Percentiles rank a stretch among this genome's conserved stretches.
These are phyloP conservation scores for Patella ulyssiponensis DNA, from an alignment of 2,888 invertebrate genomes.

Conservation along the genomic window DNA sequence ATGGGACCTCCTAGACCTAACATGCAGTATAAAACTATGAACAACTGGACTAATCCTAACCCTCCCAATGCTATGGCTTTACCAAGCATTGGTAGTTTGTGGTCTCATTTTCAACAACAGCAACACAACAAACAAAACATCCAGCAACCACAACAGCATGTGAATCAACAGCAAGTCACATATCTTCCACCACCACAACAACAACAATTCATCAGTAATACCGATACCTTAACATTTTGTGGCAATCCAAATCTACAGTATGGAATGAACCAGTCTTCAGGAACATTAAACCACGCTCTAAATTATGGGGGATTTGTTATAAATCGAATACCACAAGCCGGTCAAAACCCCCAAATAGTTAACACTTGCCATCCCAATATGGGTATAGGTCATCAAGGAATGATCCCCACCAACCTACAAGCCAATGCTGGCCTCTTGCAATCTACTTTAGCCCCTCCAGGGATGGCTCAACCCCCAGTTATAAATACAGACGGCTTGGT, in stretches of 20 bases:
- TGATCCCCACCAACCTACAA: neutral
- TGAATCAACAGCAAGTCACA: conserved; percentile 31
- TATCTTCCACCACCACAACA: conserved; percentile 40
- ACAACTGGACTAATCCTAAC: conserved; percentile 35
- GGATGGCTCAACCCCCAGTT: conserved; percentile 3
- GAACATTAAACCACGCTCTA: neutral
- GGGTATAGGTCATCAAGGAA: neutral
- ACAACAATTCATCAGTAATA: conserved; percentile 27
- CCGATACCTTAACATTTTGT: neutral
- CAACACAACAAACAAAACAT: conserved; percentile 36
- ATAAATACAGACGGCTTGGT: neutral
- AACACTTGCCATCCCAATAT: neutral
- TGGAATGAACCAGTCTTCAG: neutral
- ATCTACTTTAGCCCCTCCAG: neutral
- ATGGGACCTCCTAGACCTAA: conserved; percentile 20
- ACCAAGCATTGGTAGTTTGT: conserved; percentile 60
- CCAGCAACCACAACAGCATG: conserved; percentile 51
- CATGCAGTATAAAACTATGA: conserved; percentile 33
- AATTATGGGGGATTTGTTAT: conserved; percentile 1
- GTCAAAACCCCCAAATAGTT: conserved; percentile 3
- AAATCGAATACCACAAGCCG: neutral
- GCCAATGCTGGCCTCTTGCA: neutral
- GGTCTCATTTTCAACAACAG: conserved; percentile 46
- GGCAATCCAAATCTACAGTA: conserved; percentile 1
- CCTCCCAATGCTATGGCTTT: conserved; percentile 30